Conservation (phyloP, 2,113 vertebrate species). For the Lepisosteus osseus region DNA sequence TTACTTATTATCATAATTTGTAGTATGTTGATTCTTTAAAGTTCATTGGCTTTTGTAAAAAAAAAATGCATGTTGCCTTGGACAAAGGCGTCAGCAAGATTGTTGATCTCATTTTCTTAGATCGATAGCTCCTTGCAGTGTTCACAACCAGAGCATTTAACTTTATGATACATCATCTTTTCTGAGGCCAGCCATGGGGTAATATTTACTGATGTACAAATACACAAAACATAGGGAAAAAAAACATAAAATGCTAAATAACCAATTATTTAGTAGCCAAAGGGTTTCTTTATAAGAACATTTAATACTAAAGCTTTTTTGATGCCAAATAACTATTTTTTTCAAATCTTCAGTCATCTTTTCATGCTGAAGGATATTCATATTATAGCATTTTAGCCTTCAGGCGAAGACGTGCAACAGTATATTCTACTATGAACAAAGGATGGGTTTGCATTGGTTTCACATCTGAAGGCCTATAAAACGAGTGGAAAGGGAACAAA, state of each 20-base stretch:
- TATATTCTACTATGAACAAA: not conserved
- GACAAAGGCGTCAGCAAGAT: too few relatives aligned
- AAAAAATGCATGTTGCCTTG: too few relatives aligned
- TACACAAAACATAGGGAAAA: not conserved
- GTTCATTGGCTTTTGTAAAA: too few relatives aligned
- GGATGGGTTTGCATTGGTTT: too few relatives aligned
- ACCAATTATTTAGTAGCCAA: conserved; percentile 57
- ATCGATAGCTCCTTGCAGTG: too few relatives aligned
- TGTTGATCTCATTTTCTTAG: too few relatives aligned
- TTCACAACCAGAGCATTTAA: not conserved
- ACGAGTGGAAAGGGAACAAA: too few relatives aligned
- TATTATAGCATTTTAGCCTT: not conserved
- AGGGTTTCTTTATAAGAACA: conserved; percentile 25
- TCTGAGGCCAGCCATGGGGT: not conserved
- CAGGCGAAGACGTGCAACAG: not conserved
- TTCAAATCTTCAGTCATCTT: not conserved
- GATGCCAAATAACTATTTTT: too few relatives aligned
- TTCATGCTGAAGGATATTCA: not conserved
- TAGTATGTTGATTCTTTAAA: too few relatives aligned
- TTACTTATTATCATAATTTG: too few relatives aligned
- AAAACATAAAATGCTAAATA: conserved; percentile 48
- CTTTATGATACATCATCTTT: not conserved
- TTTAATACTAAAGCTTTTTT: conserved; percentile 1
- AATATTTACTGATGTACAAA: not conserved
- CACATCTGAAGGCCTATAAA: too few relatives aligned